Evolutionary conservation across 2,113 vertebrate species (phyloP), one percentile per base, ranked within the genome.

Genomic region (Hoplias malabaricus): DNA sequence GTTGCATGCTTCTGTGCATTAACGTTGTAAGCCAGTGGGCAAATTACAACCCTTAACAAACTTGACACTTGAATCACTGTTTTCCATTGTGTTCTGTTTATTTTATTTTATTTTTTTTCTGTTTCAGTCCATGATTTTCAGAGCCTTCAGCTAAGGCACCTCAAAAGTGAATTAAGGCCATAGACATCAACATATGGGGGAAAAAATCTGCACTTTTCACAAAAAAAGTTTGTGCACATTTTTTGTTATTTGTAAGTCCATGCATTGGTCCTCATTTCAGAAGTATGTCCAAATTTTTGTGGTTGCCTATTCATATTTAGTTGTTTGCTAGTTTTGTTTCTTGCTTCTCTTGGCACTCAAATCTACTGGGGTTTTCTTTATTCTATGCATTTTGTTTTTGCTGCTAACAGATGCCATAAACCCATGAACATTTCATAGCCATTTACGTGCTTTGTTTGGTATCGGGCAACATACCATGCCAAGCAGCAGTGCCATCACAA

Each of bases 331-430:
- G 78, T 84, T 80, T 65, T 83, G 68, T 86, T 82, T 77, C 63
- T 80, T 78, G 48, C 73, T 85, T 85, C 78, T 80, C 71, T 81
- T 53, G 73, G 80, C 77, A 83, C 71, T 87, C 83, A 82, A 61
- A 21, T 3, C 16, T 63, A 36, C 29, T 33, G 13, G 12, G 16
- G 6, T 59, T 61, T 83, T 87, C 87, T 33, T 85, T 86, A 69
- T 82, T 86, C 50, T 83, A 84, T 86, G 80, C 84, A 77, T 53
- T 53, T 53, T 88, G n/a, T n/a, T 85, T 82, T 84, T 88, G 87
- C 89, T 90, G 89, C 87, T 88, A 87, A 81, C 53, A 80, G 78
- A 81, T 82, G 84, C 88, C 84, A 87, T 87, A 84, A 83, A 69
- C 56, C 73, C 56, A 48, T 65, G 13, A 34, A 10, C n/a, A 42